These are phyloP conservation scores for Asteroscopus sphinx DNA, from an alignment of 2,888 invertebrate genomes.

Conservation along the genomic window DNA sequence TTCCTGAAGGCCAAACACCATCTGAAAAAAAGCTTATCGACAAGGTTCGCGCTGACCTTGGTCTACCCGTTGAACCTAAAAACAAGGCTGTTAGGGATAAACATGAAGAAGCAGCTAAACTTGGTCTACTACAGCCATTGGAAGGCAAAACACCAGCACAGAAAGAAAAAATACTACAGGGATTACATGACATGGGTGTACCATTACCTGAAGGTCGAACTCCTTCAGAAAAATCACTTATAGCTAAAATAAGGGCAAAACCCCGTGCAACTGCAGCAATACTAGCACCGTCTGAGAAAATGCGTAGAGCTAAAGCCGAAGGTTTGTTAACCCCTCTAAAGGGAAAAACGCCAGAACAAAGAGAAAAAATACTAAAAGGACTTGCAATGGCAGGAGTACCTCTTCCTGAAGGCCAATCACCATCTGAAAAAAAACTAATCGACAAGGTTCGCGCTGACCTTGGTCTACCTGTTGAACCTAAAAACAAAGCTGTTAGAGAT, in stretches of 20 bases:
- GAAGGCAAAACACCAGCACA: conserved; percentile 19
- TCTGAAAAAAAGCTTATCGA: conserved; percentile 60
- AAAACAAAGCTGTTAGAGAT: conserved; percentile 43
- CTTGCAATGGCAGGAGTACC: conserved; percentile 54
- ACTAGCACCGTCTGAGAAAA: neutral
- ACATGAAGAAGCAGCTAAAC: conserved; percentile 53
- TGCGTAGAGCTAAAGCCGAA: conserved; percentile 14
- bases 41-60: conserved; percentile 61
- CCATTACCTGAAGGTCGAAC: conserved; percentile 34
- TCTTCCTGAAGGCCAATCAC: conserved; percentile 55
- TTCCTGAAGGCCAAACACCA: conserved; percentile 58
- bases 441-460: conserved; percentile 45
- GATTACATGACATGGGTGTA: conserved; percentile 17
- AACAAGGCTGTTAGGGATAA: conserved; percentile 46
- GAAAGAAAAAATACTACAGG: conserved; percentile 15
- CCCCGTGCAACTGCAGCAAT: neutral
- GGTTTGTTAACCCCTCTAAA: conserved; percentile 47
- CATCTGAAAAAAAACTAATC: conserved; percentile 52
- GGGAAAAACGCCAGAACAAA: conserved; percentile 55
- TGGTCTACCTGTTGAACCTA: conserved; percentile 38
- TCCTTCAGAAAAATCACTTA: conserved; percentile 27
- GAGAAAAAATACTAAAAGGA: conserved; percentile 55
- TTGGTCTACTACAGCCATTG: conserved; percentile 36
- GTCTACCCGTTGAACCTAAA: conserved; percentile 61
- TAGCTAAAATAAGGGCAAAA: conserved; percentile 15